Percentiles rank a stretch among this genome's conserved stretches.
Evolutionary conservation across 1,140 invertebrate species (phyloP).

Genomic region (Leptonema lineaticorne): DNA sequence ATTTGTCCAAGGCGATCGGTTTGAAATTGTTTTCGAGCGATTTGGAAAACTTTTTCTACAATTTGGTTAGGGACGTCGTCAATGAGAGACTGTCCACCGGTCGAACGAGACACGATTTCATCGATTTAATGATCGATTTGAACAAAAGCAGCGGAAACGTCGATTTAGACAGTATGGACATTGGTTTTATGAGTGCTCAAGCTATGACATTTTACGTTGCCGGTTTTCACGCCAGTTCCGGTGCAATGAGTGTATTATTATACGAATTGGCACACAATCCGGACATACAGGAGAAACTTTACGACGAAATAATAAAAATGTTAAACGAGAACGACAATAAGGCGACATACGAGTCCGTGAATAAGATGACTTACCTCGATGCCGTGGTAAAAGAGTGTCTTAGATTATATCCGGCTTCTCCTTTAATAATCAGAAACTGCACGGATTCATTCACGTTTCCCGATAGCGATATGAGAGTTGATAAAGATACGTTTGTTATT

Average conservation of each 20-base stretch:
- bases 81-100: constrained; percentile 44
- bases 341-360: constrained; percentile 50
- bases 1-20: constrained; percentile 17
- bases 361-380: too few species aligned
- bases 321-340: constrained; percentile 44
- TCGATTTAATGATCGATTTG: constrained; percentile 53
- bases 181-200: constrained; percentile 45
- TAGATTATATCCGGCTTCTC: too few species aligned
- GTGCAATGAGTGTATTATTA: constrained; percentile 48
- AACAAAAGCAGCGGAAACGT: constrained; percentile 13
- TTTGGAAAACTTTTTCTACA: constrained; percentile 53
- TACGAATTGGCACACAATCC: constrained; percentile 55
- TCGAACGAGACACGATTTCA: constrained; percentile 54
- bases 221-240: constrained; percentile 59
- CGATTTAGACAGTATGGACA: not conserved
- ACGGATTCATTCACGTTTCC: too few species aligned
- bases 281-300: constrained; percentile 55
- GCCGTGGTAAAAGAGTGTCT: too few species aligned
- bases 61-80: constrained; percentile 48
- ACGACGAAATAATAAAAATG: constrained; percentile 52
- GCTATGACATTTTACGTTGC: constrained; percentile 52
- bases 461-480: too few species aligned
- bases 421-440: too few species aligned
- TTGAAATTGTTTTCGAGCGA: constrained; percentile 36
- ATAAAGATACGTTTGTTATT: too few species aligned